Evolutionary conservation across 1,140 invertebrate species (phyloP).

Genomic region (Sminthurinus signatus): DNA sequence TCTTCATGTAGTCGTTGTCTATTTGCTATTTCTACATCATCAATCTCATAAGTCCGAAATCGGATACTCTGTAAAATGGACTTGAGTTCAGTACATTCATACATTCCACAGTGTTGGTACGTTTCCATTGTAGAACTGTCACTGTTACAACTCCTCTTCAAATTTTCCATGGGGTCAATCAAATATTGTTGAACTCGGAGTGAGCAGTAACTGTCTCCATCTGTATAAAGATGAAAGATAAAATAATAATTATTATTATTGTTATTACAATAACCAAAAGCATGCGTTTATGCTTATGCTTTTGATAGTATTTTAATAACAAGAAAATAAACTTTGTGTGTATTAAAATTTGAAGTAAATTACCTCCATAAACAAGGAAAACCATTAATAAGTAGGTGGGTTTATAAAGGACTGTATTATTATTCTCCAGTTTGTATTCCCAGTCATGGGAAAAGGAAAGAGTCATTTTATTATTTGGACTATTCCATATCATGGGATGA

Average conservation of each 20-base stretch:
- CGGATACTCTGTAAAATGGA: background rate
- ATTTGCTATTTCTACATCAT: background rate
- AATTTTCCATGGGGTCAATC: background rate
- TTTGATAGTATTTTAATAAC: no score
- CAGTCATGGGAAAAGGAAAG: constrained; percentile 13
- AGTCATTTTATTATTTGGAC: constrained; percentile 9
- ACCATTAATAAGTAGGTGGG: constrained; percentile 6
- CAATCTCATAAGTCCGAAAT: constrained; percentile 9
- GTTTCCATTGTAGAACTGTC: background rate
- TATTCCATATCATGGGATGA: constrained; percentile 14
- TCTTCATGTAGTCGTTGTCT: background rate
- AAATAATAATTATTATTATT: no score
- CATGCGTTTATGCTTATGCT: no score
- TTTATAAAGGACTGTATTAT: background rate
- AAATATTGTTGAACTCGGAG: constrained; percentile 9
- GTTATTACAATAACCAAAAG: no score
- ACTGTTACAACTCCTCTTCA: background rate
- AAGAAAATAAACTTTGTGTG: no score
- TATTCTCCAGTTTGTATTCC: constrained; percentile 6
- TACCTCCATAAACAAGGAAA: constrained; percentile 9
- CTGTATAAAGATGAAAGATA: background rate
- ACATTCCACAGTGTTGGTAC: background rate
- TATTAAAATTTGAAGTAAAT: background rate
- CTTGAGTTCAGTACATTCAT: constrained; percentile 4
- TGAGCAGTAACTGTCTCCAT: constrained; percentile 4